Conservation (phyloP, 2,113 vertebrate genomes). For the Scatophagus argus region DNA sequence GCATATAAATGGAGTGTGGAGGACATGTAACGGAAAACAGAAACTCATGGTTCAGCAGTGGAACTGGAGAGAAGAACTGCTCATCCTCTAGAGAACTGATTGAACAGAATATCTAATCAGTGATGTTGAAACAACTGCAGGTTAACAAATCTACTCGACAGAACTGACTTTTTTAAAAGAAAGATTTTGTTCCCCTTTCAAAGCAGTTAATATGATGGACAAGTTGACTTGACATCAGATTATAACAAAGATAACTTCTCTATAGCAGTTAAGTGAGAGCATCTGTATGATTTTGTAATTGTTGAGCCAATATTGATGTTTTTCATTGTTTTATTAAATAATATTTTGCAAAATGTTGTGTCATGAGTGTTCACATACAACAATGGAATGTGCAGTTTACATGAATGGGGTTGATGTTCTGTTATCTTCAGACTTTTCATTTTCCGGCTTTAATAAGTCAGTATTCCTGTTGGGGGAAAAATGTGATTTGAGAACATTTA, state of each 20-base stretch:
- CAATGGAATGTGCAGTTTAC: background rate
- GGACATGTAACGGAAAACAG: conserved; percentile 87
- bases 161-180: conserved; percentile 4
- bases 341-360: conserved; percentile 54
- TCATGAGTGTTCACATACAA: conserved; percentile 1
- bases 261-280: conserved; percentile 21
- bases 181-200: background rate
- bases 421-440: too few species aligned
- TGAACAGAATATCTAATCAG: background rate
- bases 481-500: too few species aligned
- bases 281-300: conserved; percentile 47
- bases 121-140: conserved; percentile 8
- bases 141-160: background rate
- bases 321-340: conserved; percentile 68
- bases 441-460: too few species aligned
- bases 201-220: conserved; percentile 29
- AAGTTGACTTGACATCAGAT: background rate
- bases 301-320: conserved; percentile 24
- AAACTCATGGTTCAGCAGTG: background rate
- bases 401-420: background rate
- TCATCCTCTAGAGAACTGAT: background rate
- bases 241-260: background rate
- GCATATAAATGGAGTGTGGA: conserved; percentile 99
- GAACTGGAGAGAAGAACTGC: background rate
- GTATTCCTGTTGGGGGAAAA: too few species aligned